Base-by-base conservation (phyloP, 1,140 invertebrate genomes). In the Odontomachus brunneus region DNA sequence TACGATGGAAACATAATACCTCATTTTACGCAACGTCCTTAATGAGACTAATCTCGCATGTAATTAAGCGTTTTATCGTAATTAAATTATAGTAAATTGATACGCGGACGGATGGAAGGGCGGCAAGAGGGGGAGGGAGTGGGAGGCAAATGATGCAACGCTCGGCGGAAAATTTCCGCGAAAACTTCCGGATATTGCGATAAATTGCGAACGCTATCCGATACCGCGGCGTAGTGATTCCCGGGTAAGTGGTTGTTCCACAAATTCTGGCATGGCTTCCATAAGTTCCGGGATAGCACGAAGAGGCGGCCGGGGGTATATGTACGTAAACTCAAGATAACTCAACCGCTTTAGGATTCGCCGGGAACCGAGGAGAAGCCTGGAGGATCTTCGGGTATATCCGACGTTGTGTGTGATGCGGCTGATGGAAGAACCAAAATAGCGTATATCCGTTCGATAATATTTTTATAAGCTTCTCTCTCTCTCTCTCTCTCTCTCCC, bases 371-470 rank as follows among this genome's bases (percentile, higher is more conserved):
- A 53, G 76, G 69, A 60, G 63, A 85, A 82, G 26, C 38, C 60
- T 19, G 51, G 22, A 51, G 49, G 53, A 86, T 60, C 48, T 38
- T 33, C 53, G 12, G 24, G 53, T 22, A 69, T 75, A 53, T 38
- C 51, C n/a, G 15, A 38, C 29, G 33, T 66, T 48, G 55, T 29
- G 38, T 53, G 33, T 26, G 65, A 80, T 69, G 75, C 51, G 9
- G 48, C 17, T 67, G 74, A 69, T 82, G 53, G 62, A 81, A 57
- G 33, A 80, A 44, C 53, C 38, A 57, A 84, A 86, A 85, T 81
- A 86, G 74, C 69, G n/a, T 74, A 80, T 80, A 80, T 81, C 55
- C 69, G 48, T 87, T 86, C 49, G 73, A 87, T 84, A 86, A 80
- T 86, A 86, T 87, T 87, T 86, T 86, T 76, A 71, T 71, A 86